phyloP scores from a whole-genome alignment of 2,888 invertebrate species.

The Saturnia pavonia region DNA sequence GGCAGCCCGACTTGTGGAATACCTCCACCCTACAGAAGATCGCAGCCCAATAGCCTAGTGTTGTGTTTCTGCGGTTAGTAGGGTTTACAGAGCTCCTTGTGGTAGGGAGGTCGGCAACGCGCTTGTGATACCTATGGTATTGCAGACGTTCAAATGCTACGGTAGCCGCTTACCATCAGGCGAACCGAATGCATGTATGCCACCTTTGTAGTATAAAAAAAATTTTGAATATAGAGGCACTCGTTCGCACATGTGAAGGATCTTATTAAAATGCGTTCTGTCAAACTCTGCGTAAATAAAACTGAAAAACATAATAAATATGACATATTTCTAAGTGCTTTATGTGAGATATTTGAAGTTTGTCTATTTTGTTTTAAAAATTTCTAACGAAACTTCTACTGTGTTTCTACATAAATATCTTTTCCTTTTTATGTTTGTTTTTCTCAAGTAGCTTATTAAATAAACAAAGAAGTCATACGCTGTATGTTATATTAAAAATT shows the following conservation, averaged over 20 bases:
- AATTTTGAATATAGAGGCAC: neutral
- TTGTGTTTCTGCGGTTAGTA: too few relatives aligned
- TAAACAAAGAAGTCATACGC: neutral
- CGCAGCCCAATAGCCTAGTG: too few relatives aligned
- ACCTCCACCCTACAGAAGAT: too few relatives aligned
- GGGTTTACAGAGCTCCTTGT: too few relatives aligned
- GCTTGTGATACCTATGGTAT: too few relatives aligned
- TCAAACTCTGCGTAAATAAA: conserved; percentile 3
- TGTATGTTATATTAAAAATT: neutral
- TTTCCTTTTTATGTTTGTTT: neutral
- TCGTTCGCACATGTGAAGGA: too few relatives aligned
- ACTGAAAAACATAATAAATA: neutral
- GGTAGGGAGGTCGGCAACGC: too few relatives aligned
- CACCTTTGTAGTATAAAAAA: too few relatives aligned
- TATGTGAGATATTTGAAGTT: neutral
- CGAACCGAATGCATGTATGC: too few relatives aligned
- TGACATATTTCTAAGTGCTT: neutral
- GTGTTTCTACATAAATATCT: neutral
- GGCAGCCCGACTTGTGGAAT: too few relatives aligned
- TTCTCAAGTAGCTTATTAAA: neutral
- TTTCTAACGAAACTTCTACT: neutral
- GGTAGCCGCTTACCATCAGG: too few relatives aligned
- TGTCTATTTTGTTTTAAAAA: neutral
- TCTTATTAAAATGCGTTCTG: neutral
- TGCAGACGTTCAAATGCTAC: too few relatives aligned